These are phyloP conservation scores for Lipotes vexillifer DNA, from an alignment of 2,113 vertebrate species.

Conservation along the genomic window DNA sequence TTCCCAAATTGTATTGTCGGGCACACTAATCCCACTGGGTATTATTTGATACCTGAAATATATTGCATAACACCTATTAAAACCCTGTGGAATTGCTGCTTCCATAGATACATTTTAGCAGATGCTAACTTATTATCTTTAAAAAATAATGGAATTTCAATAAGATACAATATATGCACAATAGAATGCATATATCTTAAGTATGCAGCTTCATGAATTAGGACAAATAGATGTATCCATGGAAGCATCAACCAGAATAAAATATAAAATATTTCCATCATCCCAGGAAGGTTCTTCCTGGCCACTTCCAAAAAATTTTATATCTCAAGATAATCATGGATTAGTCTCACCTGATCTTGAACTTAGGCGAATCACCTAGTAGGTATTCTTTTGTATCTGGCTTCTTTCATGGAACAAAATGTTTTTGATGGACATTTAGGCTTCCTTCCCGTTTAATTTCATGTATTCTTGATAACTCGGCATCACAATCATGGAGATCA, in stretches of 20 bases:
- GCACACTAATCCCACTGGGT: not conserved
- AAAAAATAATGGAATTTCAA: not conserved
- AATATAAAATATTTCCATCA: not conserved
- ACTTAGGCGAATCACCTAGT: too few species aligned
- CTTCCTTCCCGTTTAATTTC: not conserved
- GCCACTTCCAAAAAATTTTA: not conserved
- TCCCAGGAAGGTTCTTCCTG: not conserved
- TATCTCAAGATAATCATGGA: not conserved
- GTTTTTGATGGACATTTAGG: not conserved
- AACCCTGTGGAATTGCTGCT: not conserved
- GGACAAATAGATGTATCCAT: fast-evolving
- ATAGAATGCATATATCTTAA: not conserved
- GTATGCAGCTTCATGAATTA: not conserved
- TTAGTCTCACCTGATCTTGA: too few species aligned
- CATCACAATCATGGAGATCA: not conserved
- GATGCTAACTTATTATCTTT: not conserved
- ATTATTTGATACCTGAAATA: not conserved
- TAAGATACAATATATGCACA: not conserved
- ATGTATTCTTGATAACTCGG: not conserved
- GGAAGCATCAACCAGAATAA: not conserved
- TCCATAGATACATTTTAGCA: not conserved
- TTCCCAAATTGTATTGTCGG: not conserved
- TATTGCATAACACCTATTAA: not conserved
- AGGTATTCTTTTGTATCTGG: not conserved
- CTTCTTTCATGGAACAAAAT: not conserved